A percentile compares a stretch with the other conserved stretches of the same genome.
phyloP scores from a whole-genome alignment of 2,888 invertebrate species.

The Brachypalpus laphriformis region DNA sequence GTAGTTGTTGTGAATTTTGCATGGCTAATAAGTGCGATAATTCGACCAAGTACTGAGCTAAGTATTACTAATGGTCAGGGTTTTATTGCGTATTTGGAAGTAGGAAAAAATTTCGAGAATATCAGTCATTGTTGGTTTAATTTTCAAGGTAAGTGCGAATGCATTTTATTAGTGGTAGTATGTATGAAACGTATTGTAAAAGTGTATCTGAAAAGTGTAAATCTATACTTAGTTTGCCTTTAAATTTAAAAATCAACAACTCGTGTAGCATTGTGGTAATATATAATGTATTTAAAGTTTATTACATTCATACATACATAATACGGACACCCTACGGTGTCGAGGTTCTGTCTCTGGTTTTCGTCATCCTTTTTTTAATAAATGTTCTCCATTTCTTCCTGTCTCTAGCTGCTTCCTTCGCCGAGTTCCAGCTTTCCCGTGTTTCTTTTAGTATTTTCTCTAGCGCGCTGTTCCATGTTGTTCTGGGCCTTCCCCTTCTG shows the following conservation, averaged over 20 bases:
- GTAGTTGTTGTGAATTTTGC: background rate
- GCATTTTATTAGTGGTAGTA: background rate
- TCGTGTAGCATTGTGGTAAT: background rate
- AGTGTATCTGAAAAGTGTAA: background rate
- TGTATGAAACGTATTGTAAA: background rate
- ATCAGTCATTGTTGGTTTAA: constrained; percentile 76
- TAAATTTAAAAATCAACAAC: background rate
- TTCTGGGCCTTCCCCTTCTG: too few species aligned
- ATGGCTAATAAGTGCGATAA: constrained; percentile 12
- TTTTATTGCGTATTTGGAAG: constrained; percentile 75
- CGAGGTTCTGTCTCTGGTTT: too few species aligned
- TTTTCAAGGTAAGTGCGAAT: constrained; percentile 68
- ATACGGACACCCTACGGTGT: too few species aligned
- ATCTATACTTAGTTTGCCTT: background rate
- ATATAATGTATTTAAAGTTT: too few species aligned
- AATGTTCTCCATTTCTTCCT: too few species aligned
- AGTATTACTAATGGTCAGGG: constrained; percentile 75
- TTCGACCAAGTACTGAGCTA: constrained; percentile 71
- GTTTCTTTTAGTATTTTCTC: too few species aligned
- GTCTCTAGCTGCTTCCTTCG: too few species aligned
- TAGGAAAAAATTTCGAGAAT: constrained; percentile 73
- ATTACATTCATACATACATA: too few species aligned
- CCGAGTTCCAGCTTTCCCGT: too few species aligned
- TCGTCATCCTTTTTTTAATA: too few species aligned
- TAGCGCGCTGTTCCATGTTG: too few species aligned